These are phyloP conservation scores for Eupithecia subfuscata DNA, from an alignment of 2,888 invertebrate genomes.

Conservation along the genomic window DNA sequence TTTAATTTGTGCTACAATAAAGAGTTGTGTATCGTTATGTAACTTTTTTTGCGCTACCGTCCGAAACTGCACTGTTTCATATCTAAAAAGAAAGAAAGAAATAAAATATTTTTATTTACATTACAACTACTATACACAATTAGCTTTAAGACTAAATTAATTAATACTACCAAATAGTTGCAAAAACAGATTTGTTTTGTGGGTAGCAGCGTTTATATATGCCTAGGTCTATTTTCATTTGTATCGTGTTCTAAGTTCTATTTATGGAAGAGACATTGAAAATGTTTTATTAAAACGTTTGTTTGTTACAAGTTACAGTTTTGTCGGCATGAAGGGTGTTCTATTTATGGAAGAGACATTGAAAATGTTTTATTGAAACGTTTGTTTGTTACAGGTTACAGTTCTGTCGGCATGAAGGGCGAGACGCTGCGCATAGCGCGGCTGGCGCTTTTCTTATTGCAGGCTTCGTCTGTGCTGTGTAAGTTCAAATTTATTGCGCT, in stretches of 20 bases:
- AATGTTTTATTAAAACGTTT: slow-evolving; percentile 6
- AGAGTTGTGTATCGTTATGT: too few relatives aligned
- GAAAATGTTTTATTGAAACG: not conserved
- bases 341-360: not conserved
- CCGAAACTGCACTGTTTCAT: too few relatives aligned
- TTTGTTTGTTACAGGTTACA: slow-evolving; percentile 60
- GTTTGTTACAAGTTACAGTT: slow-evolving; percentile 61
- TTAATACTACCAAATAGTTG: too few relatives aligned
- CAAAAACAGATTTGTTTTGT: too few relatives aligned
- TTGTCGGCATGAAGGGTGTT: slow-evolving; percentile 71
- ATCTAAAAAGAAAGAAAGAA: too few relatives aligned
- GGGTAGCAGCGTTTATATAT: not conserved
- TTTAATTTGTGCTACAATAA: too few relatives aligned
- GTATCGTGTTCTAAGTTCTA: not conserved
- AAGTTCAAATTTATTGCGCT: slow-evolving; percentile 50
- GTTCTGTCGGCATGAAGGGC: slow-evolving; percentile 68
- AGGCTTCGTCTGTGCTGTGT: slow-evolving; percentile 72
- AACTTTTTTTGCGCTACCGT: too few relatives aligned
- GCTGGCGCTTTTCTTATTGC: slow-evolving; percentile 72
- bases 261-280: not conserved
- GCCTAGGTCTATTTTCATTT: not conserved
- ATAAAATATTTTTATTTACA: too few relatives aligned
- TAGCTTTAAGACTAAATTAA: too few relatives aligned
- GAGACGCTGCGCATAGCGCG: slow-evolving; percentile 76
- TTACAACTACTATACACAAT: too few relatives aligned